Evolutionary conservation across 2,797 vertebrate genomes (phyloP), one percentile per base, ranked within the genome.

Genomic region (Lerista edwardsae): DNA sequence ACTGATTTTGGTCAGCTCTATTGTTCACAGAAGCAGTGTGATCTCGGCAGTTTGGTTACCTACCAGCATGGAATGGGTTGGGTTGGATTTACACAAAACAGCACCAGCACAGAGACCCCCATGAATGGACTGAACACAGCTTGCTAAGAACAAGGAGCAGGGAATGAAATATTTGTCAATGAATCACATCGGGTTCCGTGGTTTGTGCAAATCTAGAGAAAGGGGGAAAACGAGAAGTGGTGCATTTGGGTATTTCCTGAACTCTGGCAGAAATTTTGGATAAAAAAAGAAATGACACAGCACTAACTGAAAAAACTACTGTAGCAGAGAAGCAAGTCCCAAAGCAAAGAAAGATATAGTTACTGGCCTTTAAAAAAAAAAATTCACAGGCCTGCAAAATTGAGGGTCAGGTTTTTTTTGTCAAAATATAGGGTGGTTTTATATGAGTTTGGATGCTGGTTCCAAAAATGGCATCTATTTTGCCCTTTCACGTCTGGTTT

Each of bases 221-320:
- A 81, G 79, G 91, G 73, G 94, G n/a, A 85, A 94, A 95, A 94
- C 79, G 69, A 94, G 93, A 95, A 94, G 94, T 91, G 64, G 75
- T 90, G 91, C 73, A 41, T 80, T 75, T 92, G 88, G 79, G 87
- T 91, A 96, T 95, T 97, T 97, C 96, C 95, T 97, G 95, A 93
- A 91, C 86, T 81, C 89, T 90, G 87, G 41, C 73, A 95, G 93
- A 93, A 96, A 95, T 94, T 95, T 93, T 94, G 87, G 93, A 92
- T 93, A 93, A 93, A 94, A 97, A 95, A 98, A 98, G 95, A 96
- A 97, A 97, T 97, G 91, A 97, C 96, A 96, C 93, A 96, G 97
- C 97, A 97, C 95, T 86, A 91, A 84, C 85, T 81, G 89, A 93
- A 93, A 73, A 91, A 89, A 10, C n/a, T n/a, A n/a, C n/a, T n/a